Conservation (phyloP, 1,140 invertebrate genomes). For the Pachypsylla venusta region DNA sequence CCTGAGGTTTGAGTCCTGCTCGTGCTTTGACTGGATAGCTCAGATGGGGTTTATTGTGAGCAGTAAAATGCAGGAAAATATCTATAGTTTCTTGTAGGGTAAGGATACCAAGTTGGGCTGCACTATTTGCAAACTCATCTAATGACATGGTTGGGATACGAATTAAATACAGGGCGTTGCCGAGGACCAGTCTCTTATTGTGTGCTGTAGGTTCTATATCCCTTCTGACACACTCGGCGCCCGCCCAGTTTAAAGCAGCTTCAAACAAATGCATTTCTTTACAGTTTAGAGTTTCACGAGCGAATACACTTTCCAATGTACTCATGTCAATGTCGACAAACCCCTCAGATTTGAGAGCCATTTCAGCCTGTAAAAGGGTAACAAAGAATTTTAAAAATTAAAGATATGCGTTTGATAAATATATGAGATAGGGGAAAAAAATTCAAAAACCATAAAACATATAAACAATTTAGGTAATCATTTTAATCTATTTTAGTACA, state of each 20-base stretch:
- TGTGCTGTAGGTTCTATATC: constrained; percentile 52
- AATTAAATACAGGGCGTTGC: constrained; percentile 65
- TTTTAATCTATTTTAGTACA: no score
- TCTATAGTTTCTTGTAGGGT: constrained; percentile 81
- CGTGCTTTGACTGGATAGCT: constrained; percentile 65
- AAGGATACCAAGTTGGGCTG: constrained; percentile 72
- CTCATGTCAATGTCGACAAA: constrained; percentile 83
- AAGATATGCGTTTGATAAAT: no score
- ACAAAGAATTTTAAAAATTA: neutral
- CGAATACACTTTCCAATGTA: constrained; percentile 72
- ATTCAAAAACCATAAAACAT: no score
- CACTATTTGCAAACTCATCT: constrained; percentile 81
- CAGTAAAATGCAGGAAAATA: constrained; percentile 79
- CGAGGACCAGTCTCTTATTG: constrained; percentile 51
- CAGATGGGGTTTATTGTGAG: constrained; percentile 62
- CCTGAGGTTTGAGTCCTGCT: constrained; percentile 74
- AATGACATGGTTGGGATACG: constrained; percentile 79
- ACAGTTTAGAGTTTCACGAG: constrained; percentile 76
- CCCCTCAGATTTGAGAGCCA: constrained; percentile 81
- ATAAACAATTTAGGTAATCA: no score
- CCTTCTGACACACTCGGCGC: constrained; percentile 63
- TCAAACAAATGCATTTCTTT: constrained; percentile 80
- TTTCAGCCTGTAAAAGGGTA: constrained; percentile 57
- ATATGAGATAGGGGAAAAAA: no score
- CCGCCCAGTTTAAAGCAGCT: constrained; percentile 77